A percentile compares a stretch with the other conserved stretches of the same genome.
Evolutionary conservation across 2,113 vertebrate species (phyloP).

Genomic region (Sylvietta virens): DNA sequence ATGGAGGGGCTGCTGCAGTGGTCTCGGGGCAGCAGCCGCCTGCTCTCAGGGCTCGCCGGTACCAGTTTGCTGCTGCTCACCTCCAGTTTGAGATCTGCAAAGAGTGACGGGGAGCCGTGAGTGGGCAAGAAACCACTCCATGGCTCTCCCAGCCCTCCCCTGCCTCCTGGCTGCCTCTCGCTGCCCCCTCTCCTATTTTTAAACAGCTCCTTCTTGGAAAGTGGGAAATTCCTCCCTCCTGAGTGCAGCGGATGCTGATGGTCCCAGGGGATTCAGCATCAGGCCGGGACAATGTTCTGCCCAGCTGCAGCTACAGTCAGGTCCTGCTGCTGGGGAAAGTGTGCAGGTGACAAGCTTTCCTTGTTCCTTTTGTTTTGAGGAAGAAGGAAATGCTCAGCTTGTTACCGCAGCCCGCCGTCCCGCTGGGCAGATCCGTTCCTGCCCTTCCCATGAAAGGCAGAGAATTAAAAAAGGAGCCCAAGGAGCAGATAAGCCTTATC

Average conservation of each 20-base stretch:
- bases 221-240: constrained; percentile 4
- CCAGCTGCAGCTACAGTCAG: neutral
- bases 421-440: neutral
- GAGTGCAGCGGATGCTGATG: neutral
- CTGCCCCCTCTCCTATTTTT: neutral
- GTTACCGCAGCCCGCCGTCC: neutral
- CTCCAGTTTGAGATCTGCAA: constrained; percentile 52
- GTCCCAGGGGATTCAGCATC: neutral
- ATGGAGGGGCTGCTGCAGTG: neutral
- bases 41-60: neutral
- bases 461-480: neutral
- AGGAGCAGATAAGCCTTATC: constrained; percentile 2
- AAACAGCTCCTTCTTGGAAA: neutral
- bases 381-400: neutral
- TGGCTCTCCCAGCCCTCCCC: neutral
- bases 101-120: neutral
- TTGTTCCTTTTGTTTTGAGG: neutral
- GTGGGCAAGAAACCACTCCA: rapidly evolving
- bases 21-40: neutral
- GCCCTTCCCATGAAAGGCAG: neutral
- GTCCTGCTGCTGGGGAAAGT: neutral
- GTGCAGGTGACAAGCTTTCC: neutral
- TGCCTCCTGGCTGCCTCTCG: rapidly evolving
- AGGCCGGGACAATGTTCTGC: neutral
- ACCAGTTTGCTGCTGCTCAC: neutral